Percentiles rank a stretch among this genome's conserved stretches.
Conservation (phyloP, 2,797 vertebrate genomes). For the Amniataba percoides region DNA sequence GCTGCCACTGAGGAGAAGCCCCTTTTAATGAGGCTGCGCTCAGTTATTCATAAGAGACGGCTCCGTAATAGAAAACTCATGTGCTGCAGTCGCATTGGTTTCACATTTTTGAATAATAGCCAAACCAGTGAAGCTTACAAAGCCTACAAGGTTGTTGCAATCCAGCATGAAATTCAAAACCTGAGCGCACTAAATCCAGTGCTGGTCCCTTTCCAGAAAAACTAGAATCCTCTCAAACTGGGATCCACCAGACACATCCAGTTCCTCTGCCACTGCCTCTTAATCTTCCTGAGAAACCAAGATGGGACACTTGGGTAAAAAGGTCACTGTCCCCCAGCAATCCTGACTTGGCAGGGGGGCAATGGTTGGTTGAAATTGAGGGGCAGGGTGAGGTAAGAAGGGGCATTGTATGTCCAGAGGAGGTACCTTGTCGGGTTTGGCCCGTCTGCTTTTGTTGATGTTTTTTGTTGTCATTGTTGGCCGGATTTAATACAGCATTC, state of each 20-base stretch:
- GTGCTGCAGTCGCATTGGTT: constrained; percentile 66
- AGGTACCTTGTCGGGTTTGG: constrained; percentile 77
- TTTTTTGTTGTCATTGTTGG: constrained; percentile 86
- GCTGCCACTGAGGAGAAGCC: constrained; percentile 71
- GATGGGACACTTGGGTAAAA: constrained; percentile 76
- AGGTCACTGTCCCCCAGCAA: constrained; percentile 77
- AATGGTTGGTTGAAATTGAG: constrained; percentile 73
- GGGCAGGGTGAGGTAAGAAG: constrained; percentile 75
- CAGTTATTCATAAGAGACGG: constrained; percentile 70
- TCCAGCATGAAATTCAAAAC: constrained; percentile 75
- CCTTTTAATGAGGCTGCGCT: constrained; percentile 72
- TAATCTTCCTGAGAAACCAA: constrained; percentile 86
- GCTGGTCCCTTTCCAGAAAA: constrained; percentile 61
- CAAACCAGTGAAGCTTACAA: constrained; percentile 70
- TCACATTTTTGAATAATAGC: constrained; percentile 76
- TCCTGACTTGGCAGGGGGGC: constrained; percentile 81
- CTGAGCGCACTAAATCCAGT: constrained; percentile 54
- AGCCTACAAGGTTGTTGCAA: constrained; percentile 67
- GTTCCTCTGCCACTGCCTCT: constrained; percentile 66
- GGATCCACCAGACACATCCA: constrained; percentile 68
- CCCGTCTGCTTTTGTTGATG: constrained; percentile 71
- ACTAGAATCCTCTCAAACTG: constrained; percentile 38
- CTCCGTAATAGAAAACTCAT: constrained; percentile 79
- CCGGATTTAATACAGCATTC: constrained; percentile 78
- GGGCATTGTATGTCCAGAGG: constrained; percentile 82